Evolutionary conservation across 2,888 invertebrate genomes (phyloP).

Genomic region (Ophraella communa): DNA sequence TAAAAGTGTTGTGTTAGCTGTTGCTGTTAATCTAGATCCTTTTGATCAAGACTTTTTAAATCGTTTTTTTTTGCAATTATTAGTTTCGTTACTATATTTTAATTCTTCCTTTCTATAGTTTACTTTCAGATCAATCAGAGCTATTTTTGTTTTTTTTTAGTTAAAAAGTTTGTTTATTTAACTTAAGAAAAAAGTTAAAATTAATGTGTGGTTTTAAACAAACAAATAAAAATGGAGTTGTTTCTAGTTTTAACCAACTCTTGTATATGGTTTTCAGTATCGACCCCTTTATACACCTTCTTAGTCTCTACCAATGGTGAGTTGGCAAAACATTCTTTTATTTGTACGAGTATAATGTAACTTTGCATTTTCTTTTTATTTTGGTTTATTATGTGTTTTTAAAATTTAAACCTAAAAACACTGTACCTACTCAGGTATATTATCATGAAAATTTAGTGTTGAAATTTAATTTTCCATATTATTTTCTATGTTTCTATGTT

Average conservation of each 20-base stretch:
- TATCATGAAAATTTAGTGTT: background rate
- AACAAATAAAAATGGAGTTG: background rate
- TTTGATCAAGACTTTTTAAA: background rate
- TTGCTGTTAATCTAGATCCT: too few relatives aligned
- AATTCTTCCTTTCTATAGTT: background rate
- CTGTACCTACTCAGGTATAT: background rate
- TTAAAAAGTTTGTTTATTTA: background rate
- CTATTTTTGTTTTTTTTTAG: background rate
- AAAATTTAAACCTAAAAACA: background rate
- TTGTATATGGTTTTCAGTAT: background rate
- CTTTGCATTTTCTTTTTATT: constrained; percentile 3
- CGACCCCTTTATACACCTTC: constrained; percentile 7
- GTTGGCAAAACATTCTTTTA: background rate
- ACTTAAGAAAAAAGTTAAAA: background rate
- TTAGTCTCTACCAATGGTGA: constrained; percentile 7
- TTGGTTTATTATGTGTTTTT: background rate
- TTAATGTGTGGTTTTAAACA: background rate
- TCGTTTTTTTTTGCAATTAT: too few relatives aligned
- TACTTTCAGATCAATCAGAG: background rate
- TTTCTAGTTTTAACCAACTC: background rate
- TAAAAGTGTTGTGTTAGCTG: too few relatives aligned
- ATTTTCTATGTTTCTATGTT: too few relatives aligned
- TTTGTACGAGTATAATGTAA: constrained; percentile 4
- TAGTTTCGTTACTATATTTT: too few relatives aligned
- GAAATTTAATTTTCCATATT: too few relatives aligned